Percentiles rank a stretch among this genome's conserved stretches.
phyloP scores from a whole-genome alignment of 1,140 invertebrate species.

The Drosophila triauraria region DNA sequence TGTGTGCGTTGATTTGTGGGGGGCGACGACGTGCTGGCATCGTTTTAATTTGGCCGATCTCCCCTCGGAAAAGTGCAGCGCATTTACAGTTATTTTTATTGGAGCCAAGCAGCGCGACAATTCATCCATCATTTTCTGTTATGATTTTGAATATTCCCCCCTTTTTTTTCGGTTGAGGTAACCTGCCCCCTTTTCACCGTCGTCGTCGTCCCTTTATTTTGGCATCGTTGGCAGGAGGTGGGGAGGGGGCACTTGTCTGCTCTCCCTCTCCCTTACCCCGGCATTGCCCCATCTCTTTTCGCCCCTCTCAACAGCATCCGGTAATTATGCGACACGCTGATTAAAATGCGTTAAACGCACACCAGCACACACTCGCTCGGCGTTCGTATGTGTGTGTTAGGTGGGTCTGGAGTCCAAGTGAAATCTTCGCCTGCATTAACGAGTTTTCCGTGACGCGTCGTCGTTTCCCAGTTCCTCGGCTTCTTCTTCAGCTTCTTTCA shows the following conservation, averaged over 20 bases:
- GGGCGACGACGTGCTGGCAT: slow-evolving; percentile 56
- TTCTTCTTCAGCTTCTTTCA: slow-evolving; percentile 23
- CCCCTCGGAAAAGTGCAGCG: slow-evolving; percentile 64
- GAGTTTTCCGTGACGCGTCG: slow-evolving; percentile 78
- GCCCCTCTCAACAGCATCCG: slow-evolving; percentile 73
- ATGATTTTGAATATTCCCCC: slow-evolving; percentile 69
- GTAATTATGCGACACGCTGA: slow-evolving; percentile 83
- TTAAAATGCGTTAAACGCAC: slow-evolving; percentile 78
- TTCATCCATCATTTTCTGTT: slow-evolving; percentile 83
- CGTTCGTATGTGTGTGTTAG: slow-evolving; percentile 41
- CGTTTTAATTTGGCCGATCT: slow-evolving; percentile 81
- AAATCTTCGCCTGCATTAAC: slow-evolving; percentile 81
- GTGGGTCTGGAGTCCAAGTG: slow-evolving; percentile 75
- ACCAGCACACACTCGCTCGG: slow-evolving; percentile 24
- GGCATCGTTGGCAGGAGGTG: slow-evolving; percentile 38
- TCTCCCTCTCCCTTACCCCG: background rate
- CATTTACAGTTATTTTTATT: slow-evolving; percentile 83
- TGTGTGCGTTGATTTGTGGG: slow-evolving; percentile 32
- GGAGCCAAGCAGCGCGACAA: slow-evolving; percentile 82
- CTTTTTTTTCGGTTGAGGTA: slow-evolving; percentile 8
- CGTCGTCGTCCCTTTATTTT: slow-evolving; percentile 25
- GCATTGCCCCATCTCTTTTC: slow-evolving; percentile 9
- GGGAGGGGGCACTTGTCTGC: slow-evolving; percentile 26
- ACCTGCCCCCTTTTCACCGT: slow-evolving; percentile 6
- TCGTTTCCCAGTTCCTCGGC: slow-evolving; percentile 55